phyloP scores from a whole-genome alignment of 2,888 invertebrate species.

The Melinopterus prodromus region DNA sequence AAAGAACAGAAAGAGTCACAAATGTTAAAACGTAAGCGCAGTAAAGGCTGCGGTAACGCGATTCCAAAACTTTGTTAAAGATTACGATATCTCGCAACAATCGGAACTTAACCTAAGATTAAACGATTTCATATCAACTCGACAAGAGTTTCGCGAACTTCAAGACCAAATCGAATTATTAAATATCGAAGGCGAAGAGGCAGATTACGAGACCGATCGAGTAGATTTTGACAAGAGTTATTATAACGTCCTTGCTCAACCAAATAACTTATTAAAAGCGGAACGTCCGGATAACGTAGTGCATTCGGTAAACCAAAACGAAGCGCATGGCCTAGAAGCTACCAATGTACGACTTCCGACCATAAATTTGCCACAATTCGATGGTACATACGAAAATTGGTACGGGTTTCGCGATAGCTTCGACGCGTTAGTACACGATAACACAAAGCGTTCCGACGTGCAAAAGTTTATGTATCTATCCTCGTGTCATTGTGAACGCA shows the following conservation, averaged over 20 bases:
- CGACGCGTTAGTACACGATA: conserved; percentile 12
- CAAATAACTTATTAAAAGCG: too few relatives aligned
- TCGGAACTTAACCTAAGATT: conserved; percentile 4
- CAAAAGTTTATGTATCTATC: conserved; percentile 26
- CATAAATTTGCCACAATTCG: too few relatives aligned
- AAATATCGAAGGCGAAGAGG: conserved; percentile 5
- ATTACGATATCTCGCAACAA: neutral
- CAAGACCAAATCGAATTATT: neutral
- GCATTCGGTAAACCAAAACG: too few relatives aligned
- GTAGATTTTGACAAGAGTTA: conserved; percentile 6
- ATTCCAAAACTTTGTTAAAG: neutral
- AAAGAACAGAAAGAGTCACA: neutral
- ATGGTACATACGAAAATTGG: too few relatives aligned
- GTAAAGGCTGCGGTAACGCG: conserved; percentile 7
- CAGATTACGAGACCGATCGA: neutral
- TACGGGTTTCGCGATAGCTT: conserved; percentile 12
- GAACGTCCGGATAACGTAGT: too few relatives aligned
- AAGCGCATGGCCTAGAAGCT: too few relatives aligned
- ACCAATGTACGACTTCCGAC: too few relatives aligned
- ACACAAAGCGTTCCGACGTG: conserved; percentile 17
- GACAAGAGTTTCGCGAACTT: neutral
- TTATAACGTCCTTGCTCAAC: too few relatives aligned
- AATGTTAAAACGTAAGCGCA: neutral
- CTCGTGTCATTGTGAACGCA: conserved; percentile 21
- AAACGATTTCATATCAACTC: conserved; percentile 13